Percentiles rank a stretch among this genome's conserved stretches.
Conservation (phyloP, 2,888 invertebrate genomes). For the Chrysolina haemoptera region DNA sequence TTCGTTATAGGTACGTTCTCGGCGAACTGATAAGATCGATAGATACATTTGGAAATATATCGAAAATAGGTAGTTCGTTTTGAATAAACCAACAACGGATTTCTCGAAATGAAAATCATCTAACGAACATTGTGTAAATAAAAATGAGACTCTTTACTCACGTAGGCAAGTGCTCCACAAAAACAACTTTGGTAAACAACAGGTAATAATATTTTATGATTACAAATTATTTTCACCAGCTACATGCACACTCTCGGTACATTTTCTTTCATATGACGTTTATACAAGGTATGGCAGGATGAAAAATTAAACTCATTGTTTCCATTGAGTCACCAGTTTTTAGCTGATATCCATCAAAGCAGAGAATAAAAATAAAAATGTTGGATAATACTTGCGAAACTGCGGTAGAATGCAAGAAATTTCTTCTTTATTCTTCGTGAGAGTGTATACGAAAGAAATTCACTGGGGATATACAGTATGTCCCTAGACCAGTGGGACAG, state of each 20-base stretch:
- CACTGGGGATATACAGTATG: no score
- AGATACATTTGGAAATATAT: slow-evolving; percentile 37
- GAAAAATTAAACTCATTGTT: no score
- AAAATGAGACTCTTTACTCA: not conserved
- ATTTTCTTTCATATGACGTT: not conserved
- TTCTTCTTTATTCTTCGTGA: no score
- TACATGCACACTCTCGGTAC: not conserved
- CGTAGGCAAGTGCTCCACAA: slow-evolving; percentile 22
- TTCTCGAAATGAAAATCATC: slow-evolving; percentile 14
- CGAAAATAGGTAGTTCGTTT: slow-evolving; percentile 29
- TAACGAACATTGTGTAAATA: slow-evolving; percentile 16
- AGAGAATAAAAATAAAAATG: no score
- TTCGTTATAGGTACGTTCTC: slow-evolving; percentile 39
- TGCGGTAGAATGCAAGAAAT: no score
- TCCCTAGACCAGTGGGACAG: no score
- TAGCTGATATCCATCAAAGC: not conserved
- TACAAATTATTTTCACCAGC: not conserved
- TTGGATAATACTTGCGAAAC: no score
- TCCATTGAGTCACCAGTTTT: not conserved
- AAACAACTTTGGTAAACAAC: slow-evolving; percentile 1
- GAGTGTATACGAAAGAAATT: no score
- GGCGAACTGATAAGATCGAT: slow-evolving; percentile 43
- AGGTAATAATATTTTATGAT: not conserved
- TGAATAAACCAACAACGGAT: slow-evolving; percentile 30
- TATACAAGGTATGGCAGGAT: not conserved